Conservation (phyloP, 2,888 invertebrate species). For the Dolichomitus sp. region DNA sequence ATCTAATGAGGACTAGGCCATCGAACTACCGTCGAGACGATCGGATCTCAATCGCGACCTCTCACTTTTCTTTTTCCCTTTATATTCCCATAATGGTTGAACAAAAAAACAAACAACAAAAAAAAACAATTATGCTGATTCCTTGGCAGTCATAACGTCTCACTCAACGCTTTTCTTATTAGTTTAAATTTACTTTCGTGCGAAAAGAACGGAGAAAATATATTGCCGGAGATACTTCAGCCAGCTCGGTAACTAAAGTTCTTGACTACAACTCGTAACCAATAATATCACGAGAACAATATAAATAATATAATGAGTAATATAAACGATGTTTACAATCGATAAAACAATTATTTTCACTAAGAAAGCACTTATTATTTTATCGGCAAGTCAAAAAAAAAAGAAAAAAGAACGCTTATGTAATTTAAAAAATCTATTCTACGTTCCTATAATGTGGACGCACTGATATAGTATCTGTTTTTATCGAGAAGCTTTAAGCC, state of each 20-base stretch:
- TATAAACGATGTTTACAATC: slow-evolving; percentile 33
- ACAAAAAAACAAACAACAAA: slow-evolving; percentile 7
- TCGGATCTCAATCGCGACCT: slow-evolving; percentile 41
- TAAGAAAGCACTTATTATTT: slow-evolving; percentile 20
- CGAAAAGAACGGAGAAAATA: slow-evolving; percentile 16
- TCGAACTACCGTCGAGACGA: slow-evolving; percentile 64
- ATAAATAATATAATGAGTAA: slow-evolving; percentile 37
- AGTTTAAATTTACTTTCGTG: slow-evolving; percentile 30
- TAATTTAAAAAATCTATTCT: slow-evolving; percentile 23
- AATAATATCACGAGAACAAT: slow-evolving; percentile 40
- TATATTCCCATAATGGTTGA: slow-evolving; percentile 21
- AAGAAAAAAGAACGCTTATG: not conserved
- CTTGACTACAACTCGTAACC: slow-evolving; percentile 49
- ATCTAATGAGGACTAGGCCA: slow-evolving; percentile 67
- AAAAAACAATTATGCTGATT: slow-evolving; percentile 36
- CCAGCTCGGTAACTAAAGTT: slow-evolving; percentile 55
- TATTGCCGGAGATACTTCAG: slow-evolving; percentile 22
- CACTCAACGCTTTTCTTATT: slow-evolving; percentile 30
- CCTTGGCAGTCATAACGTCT: slow-evolving; percentile 59
- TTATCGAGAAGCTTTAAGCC: slow-evolving; percentile 27
- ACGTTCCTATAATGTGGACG: slow-evolving; percentile 26
- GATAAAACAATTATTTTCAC: slow-evolving; percentile 41
- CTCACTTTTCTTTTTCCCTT: slow-evolving; percentile 7
- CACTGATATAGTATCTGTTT: slow-evolving; percentile 7
- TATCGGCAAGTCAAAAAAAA: slow-evolving; percentile 17